These are phyloP conservation scores for Sandelia bainsii DNA, from an alignment of 2,797 vertebrate species.

Conservation along the genomic window DNA sequence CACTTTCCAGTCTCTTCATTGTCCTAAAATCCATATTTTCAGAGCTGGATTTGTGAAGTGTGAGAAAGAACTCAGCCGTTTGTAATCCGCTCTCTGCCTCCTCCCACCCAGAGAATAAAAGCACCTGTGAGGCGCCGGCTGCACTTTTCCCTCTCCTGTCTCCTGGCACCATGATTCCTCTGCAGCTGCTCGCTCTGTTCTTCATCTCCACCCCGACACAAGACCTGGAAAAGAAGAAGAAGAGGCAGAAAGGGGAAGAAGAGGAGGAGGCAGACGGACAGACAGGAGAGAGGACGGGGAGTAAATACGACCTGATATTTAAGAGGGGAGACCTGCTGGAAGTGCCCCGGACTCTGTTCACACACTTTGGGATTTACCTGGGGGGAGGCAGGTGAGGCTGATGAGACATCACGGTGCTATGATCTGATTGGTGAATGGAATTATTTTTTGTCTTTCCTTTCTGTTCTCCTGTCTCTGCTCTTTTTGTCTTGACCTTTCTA, in stretches of 20 bases:
- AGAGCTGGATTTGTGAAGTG: too few relatives aligned
- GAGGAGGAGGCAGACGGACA: neutral
- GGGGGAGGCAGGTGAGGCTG: slow-evolving; percentile 83
- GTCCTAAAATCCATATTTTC: too few relatives aligned
- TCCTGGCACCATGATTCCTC: slow-evolving; percentile 70
- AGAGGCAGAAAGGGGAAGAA: neutral
- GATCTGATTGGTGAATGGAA: neutral
- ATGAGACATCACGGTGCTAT: too few relatives aligned
- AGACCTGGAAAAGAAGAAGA: neutral
- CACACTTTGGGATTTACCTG: slow-evolving; percentile 94
- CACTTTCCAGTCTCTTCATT: too few relatives aligned
- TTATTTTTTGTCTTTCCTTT: too few relatives aligned
- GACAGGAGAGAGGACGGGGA: neutral
- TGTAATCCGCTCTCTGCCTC: slow-evolving; percentile 10
- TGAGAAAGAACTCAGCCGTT: neutral
- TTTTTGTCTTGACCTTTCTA: too few relatives aligned
- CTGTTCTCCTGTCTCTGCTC: too few relatives aligned
- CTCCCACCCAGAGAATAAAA: slow-evolving; percentile 31
- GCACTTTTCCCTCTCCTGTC: neutral
- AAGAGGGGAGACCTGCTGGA: slow-evolving; percentile 92
- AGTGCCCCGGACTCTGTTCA: slow-evolving; percentile 91
- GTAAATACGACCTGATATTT: slow-evolving; percentile 76
- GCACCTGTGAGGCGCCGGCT: neutral
- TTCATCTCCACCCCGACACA: slow-evolving; percentile 51
- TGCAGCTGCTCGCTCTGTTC: slow-evolving; percentile 70